These are phyloP conservation scores for Dromococcyx pavoninus DNA, from an alignment of 2,797 vertebrate genomes.

Conservation along the genomic window DNA sequence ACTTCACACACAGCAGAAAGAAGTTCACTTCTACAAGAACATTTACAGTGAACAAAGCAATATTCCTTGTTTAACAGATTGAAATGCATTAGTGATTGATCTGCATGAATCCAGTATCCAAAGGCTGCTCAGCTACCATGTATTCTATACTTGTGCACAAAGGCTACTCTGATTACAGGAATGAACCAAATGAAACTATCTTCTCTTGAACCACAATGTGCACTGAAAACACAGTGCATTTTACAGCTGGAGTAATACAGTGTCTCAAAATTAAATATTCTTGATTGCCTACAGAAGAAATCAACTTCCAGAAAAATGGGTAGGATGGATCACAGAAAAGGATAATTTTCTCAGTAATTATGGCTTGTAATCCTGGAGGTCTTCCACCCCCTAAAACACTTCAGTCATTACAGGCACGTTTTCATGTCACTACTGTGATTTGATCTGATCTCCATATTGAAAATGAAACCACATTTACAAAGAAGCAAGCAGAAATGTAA, in stretches of 20 bases:
- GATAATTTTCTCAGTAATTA: neutral
- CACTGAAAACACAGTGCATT: neutral
- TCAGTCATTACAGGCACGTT: neutral
- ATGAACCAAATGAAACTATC: slow-evolving; percentile 33
- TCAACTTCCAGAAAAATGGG: neutral
- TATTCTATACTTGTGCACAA: neutral
- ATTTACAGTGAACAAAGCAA: neutral
- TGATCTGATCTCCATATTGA: neutral
- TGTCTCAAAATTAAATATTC: neutral
- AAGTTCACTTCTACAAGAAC: neutral
- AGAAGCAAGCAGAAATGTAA: neutral
- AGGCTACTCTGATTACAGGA: neutral
- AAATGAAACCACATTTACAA: neutral
- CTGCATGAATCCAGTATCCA: neutral
- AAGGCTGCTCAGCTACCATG: neutral
- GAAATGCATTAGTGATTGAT: neutral
- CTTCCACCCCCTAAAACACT: neutral
- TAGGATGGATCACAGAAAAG: neutral
- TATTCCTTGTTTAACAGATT: neutral
- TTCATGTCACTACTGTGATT: neutral
- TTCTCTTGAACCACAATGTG: neutral
- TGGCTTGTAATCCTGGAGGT: neutral
- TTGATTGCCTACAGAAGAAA: slow-evolving; percentile 30
- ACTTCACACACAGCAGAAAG: neutral
- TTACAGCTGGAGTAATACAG: neutral